phyloP scores from a whole-genome alignment of 2,797 vertebrate genomes.

The Neosalanx taihuensis region DNA sequence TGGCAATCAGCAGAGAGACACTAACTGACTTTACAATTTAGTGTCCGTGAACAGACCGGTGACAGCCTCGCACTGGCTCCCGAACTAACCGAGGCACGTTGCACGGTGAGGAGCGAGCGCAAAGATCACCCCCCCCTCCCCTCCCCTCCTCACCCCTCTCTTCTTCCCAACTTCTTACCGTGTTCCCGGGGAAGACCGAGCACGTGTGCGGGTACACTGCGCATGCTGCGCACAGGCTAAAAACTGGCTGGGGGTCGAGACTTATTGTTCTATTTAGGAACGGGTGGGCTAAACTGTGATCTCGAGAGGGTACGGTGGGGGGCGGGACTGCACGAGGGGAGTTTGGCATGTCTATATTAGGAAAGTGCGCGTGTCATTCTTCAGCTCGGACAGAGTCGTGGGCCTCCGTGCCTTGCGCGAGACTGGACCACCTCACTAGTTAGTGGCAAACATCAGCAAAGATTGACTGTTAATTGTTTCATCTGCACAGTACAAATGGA shows the following conservation, averaged over 20 bases:
- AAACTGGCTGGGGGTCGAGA: not conserved
- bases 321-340: constrained; percentile 44
- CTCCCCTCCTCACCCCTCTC: not conserved
- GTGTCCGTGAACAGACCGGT: not conserved
- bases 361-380: constrained; percentile 76
- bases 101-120: not conserved
- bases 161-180: too few species aligned
- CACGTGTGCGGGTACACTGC: constrained; percentile 22
- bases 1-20: constrained; percentile 2
- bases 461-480: too few species aligned
- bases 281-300: not conserved
- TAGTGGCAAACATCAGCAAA: too few species aligned
- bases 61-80: not conserved
- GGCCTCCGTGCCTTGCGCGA: constrained; percentile 22
- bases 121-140: not conserved
- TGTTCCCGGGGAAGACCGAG: constrained; percentile 30
- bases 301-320: constrained; percentile 16
- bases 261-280: constrained; percentile 54
- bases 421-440: not conserved
- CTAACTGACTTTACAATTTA: constrained; percentile 27
- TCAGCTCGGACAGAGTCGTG: constrained; percentile 49
- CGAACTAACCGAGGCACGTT: constrained; percentile 38
- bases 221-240: constrained; percentile 18
- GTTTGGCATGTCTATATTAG: constrained; percentile 81
- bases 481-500: too few species aligned